These are phyloP conservation scores for Apostichopus leukothele DNA, from an alignment of 53 echinoderm and acorn worm genomes.

Conservation along the genomic window DNA sequence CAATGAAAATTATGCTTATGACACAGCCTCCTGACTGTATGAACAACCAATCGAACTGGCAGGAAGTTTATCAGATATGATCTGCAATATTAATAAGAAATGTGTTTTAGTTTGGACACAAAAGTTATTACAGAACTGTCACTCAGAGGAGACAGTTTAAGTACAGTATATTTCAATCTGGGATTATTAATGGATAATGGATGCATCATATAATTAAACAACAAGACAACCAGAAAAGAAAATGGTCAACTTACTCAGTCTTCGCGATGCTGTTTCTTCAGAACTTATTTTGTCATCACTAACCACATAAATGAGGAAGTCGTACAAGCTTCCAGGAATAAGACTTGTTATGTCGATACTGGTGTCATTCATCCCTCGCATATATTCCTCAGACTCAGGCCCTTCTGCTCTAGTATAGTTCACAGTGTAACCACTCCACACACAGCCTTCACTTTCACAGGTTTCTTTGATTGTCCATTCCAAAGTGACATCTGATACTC, in stretches of 20 bases:
- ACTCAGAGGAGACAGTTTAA: no score
- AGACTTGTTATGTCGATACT: background rate
- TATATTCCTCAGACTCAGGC: background rate
- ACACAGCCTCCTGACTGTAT: no score
- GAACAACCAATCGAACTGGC: no score
- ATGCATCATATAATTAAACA: no score
- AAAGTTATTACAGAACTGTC: no score
- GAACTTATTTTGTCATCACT: constrained; percentile 3
- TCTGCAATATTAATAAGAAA: no score
- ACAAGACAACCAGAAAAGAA: no score
- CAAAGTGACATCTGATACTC: background rate
- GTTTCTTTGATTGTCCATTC: background rate
- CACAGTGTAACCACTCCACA: background rate
- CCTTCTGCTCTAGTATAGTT: background rate
- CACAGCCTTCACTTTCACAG: background rate
- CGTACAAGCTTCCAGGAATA: background rate
- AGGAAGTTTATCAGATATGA: no score
- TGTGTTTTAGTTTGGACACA: no score
- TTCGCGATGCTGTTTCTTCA: background rate
- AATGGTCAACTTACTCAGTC: constrained; percentile 10
- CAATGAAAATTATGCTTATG: no score
- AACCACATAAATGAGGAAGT: background rate
- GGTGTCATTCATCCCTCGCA: background rate
- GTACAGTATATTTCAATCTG: no score
- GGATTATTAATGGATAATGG: no score